These are phyloP conservation scores for Polypedilum vanderplanki DNA, from an alignment of 1,140 invertebrate species.

Conservation along the genomic window DNA sequence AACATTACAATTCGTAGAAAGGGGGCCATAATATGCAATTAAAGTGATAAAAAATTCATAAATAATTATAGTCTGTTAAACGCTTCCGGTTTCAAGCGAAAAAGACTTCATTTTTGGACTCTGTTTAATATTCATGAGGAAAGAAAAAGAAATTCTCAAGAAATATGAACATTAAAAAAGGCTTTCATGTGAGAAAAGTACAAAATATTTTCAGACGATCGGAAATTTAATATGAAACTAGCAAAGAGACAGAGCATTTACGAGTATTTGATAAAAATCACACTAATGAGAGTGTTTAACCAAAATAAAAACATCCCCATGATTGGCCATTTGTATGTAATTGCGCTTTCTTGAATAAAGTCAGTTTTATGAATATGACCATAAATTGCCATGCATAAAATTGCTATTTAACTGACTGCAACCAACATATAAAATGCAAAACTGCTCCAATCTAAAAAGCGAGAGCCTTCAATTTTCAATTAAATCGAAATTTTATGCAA, in stretches of 20 bases:
- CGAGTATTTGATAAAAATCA: neutral
- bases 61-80: constrained; percentile 27
- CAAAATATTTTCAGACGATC: neutral
- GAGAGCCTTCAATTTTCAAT: constrained; percentile 23
- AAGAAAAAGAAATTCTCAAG: neutral
- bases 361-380: neutral
- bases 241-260: neutral
- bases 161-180: neutral
- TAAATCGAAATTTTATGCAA: constrained; percentile 10
- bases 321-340: neutral
- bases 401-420: neutral
- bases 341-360: neutral
- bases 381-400: constrained; percentile 1
- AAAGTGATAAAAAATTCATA: constrained; percentile 26
- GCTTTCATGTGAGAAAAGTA: constrained; percentile 26
- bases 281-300: neutral
- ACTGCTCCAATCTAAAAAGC: neutral
- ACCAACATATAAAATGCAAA: neutral
- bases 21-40: neutral
- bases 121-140: neutral
- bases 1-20: neutral
- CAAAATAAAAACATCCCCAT: neutral
- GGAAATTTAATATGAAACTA: neutral
- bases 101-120: no score
- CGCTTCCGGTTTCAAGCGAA: constrained; percentile 20